Base-by-base conservation (phyloP, 2,888 invertebrate genomes). In the Cantharis rustica region DNA sequence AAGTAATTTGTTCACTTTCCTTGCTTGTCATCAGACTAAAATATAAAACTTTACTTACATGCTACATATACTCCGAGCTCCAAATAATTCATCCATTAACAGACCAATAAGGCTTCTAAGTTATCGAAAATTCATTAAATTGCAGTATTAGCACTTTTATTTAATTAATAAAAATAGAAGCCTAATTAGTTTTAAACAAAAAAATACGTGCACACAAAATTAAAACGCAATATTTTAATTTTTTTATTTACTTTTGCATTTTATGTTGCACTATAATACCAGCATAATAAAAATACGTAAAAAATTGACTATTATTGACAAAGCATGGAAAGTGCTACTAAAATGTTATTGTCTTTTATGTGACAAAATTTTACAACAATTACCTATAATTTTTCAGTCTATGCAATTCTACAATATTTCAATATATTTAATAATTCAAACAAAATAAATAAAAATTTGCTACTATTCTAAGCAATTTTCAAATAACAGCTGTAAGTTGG, bases 1-100 rank as follows among this genome's bases (percentile, higher is more conserved):
- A 68, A 61, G 72, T 69, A 75, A 75, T 75, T 68, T 68, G 75
- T 75, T 75, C 75, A 75, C 75, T 75, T 75, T 75, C 75, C 75
- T 71, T 75, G 75, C 75, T 75, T 66, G 70, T 70, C 73, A 31
- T 69, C 47, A 47, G 47, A 73, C n/a, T 70, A 62, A 61, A 10
- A 26, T 62, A 69, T n/a, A n/a, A 69, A 73, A 26, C 63, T 27
- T 75, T 75, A 75, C 75, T 75, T 75, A 75, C 75, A 75, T 75
- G 75, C 75, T 66, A 75, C 27, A 61, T 11, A 71, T 63, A 69
- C 16, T 69, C 74, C 74, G 69, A 69, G 70, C 74, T 74, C 74
- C 69, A 69, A 73, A 68, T 61, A 73, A 73, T 17, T 69, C 69
- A 64, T 63, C 69, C 69, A 63, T 69, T 23, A 61, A 68, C 15